Conservation (phyloP, 2,888 invertebrate species). For the Trichogramma evanescens region DNA sequence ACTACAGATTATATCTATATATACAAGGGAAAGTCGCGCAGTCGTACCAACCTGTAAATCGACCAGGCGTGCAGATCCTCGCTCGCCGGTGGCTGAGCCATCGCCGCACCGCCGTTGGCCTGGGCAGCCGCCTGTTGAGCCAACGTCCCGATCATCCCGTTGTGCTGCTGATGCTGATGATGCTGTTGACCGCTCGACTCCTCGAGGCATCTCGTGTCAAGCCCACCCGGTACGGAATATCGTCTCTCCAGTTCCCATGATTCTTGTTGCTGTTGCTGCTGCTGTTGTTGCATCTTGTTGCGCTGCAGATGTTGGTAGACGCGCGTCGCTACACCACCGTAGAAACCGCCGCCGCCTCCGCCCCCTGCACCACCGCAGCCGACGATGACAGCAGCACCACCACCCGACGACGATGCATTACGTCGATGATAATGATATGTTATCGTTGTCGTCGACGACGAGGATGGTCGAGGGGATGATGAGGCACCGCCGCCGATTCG, state of each 20-base stretch:
- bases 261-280: slow-evolving; percentile 30
- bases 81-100: slow-evolving; percentile 61
- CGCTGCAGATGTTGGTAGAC: too few relatives aligned
- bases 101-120: not conserved
- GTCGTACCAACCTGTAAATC: slow-evolving; percentile 66
- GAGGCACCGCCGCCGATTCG: not conserved
- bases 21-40: not conserved
- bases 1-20: too few relatives aligned
- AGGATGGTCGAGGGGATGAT: not conserved
- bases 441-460: too few relatives aligned
- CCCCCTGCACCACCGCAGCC: not conserved
- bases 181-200: not conserved
- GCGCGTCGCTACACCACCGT: too few relatives aligned
- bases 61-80: slow-evolving; percentile 95
- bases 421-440: too few relatives aligned
- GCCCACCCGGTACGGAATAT: slow-evolving; percentile 81
- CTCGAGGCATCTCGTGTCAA: slow-evolving; percentile 56
- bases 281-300: too few relatives aligned
- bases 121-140: slow-evolving; percentile 15
- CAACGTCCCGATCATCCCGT: too few relatives aligned
- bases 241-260: slow-evolving; percentile 69
- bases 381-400: not conserved
- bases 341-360: not conserved
- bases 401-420: not conserved
- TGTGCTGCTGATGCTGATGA: too few relatives aligned